phyloP scores from a whole-genome alignment of 2,113 vertebrate species.

The Emberiza fucata region DNA sequence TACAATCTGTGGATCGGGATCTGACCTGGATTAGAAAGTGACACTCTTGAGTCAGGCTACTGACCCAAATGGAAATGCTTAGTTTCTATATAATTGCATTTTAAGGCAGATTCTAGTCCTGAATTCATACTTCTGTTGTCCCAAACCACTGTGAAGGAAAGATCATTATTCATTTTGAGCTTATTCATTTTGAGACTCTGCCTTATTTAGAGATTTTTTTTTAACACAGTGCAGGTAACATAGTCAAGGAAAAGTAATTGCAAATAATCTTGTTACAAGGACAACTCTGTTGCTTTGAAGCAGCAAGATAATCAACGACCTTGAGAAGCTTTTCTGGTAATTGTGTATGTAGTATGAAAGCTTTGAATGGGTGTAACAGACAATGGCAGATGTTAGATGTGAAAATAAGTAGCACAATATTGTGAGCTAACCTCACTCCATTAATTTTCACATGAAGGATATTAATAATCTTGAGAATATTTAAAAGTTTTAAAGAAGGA shows the following conservation, averaged over 20 bases:
- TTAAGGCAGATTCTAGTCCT: not conserved
- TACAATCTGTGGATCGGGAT: not conserved
- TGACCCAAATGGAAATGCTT: not conserved
- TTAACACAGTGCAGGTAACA: not conserved
- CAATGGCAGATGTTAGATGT: not conserved
- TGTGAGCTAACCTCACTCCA: not conserved
- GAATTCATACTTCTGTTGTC: not conserved
- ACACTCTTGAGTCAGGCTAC: not conserved
- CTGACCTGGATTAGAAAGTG: not conserved
- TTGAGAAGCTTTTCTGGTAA: not conserved
- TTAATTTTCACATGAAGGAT: not conserved
- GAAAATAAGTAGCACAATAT: not conserved
- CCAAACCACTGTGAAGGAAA: not conserved
- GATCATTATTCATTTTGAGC: not conserved
- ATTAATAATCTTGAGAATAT: not conserved
- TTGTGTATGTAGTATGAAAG: fast-evolving
- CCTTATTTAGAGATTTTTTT: not conserved
- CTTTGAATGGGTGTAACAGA: not conserved
- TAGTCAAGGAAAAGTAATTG: not conserved
- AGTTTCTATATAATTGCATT: not conserved
- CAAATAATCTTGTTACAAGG: not conserved
- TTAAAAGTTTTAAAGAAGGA: not conserved
- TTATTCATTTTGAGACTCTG: not conserved
- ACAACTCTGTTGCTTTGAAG: not conserved
- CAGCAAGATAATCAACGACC: not conserved